Percentiles rank a stretch among this genome's conserved stretches.
Conservation (phyloP, 2,888 invertebrate species). For the Leptinotarsa rubiginosa region DNA sequence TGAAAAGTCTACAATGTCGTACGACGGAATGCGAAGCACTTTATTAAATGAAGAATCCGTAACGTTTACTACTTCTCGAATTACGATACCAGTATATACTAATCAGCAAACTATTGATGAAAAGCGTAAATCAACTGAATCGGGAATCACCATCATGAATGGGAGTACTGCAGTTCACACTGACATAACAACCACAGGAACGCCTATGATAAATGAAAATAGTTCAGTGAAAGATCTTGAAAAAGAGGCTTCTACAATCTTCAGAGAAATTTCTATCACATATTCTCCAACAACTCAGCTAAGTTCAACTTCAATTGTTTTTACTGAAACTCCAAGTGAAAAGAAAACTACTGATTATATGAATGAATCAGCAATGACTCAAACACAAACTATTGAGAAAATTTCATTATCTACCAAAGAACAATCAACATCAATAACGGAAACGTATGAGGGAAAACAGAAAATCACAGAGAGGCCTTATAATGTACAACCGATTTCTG, state of each 20-base stretch:
- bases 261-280: background rate
- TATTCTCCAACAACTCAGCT: too few species aligned
- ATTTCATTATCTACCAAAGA: background rate
- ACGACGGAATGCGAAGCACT: background rate
- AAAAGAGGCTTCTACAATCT: background rate
- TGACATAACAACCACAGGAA: background rate
- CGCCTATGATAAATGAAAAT: background rate
- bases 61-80: background rate
- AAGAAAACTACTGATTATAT: background rate
- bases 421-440: conserved; percentile 14
- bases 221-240: background rate
- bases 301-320: too few species aligned
- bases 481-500: conserved; percentile 37
- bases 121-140: too few species aligned
- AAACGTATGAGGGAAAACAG: conserved; percentile 1
- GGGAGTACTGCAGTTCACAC: background rate
- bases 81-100: background rate
- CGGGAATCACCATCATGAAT: background rate
- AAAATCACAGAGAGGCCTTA: background rate
- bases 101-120: background rate
- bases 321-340: background rate
- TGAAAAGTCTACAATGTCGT: background rate
- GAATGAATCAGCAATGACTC: background rate
- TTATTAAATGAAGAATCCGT: background rate
- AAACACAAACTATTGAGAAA: conserved; percentile 2